phyloP scores from a whole-genome alignment of 1,140 invertebrate genomes.

The Phortica variegata region DNA sequence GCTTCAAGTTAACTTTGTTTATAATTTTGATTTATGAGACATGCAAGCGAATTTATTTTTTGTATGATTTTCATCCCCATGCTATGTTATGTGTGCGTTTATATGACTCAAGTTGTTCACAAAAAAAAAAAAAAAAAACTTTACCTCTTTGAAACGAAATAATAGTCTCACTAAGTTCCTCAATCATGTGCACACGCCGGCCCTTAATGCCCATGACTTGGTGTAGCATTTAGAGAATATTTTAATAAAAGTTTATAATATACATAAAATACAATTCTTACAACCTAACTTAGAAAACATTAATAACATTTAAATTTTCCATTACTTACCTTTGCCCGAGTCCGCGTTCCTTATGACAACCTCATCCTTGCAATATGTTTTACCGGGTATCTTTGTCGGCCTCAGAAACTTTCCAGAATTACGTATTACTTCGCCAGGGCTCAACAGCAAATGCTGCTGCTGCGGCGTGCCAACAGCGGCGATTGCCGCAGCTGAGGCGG shows the following conservation, averaged over 20 bases:
- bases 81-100: neutral
- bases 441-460: constrained; percentile 61
- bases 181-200: constrained; percentile 94
- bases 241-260: no score
- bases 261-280: no score
- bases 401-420: constrained; percentile 84
- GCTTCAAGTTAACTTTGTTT: no score
- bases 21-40: no score
- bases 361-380: constrained; percentile 91
- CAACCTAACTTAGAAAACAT: no score
- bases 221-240: constrained; percentile 20
- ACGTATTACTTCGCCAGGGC: constrained; percentile 80
- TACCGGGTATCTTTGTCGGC: constrained; percentile 85
- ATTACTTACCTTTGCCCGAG: constrained; percentile 83
- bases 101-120: neutral
- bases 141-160: constrained; percentile 98
- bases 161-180: constrained; percentile 95
- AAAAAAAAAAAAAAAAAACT: constrained; percentile 19
- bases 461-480: constrained; percentile 49
- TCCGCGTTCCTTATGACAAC: constrained; percentile 90
- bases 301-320: no score
- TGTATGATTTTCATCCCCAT: no score
- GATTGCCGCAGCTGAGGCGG: constrained; percentile 47
- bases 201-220: constrained; percentile 98
- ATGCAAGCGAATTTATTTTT: neutral